A percentile compares a stretch with the other conserved stretches of the same genome.
These are phyloP conservation scores for Lepidocolaptes lacrymiger DNA, from an alignment of 2,797 vertebrate genomes.

Conservation along the genomic window DNA sequence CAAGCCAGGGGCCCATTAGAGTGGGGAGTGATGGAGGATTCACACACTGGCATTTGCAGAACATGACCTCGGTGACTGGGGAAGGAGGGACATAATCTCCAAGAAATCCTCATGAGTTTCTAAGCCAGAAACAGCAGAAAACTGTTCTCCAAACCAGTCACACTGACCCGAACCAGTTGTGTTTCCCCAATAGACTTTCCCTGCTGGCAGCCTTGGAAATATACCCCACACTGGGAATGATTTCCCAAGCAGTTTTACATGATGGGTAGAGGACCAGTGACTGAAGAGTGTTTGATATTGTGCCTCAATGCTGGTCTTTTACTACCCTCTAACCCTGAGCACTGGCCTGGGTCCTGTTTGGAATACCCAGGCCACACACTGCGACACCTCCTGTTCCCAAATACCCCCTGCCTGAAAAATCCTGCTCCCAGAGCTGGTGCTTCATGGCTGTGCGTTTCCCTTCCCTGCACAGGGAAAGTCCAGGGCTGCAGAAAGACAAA, in stretches of 20 bases:
- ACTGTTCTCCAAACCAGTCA: neutral
- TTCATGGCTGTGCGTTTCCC: neutral
- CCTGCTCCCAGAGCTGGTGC: neutral
- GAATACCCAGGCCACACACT: neutral
- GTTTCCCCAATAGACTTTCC: neutral
- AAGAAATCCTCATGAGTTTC: neutral
- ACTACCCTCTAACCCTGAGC: neutral
- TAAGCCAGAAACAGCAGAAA: neutral
- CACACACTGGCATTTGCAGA: rapidly evolving
- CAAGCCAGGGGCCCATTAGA: rapidly evolving
- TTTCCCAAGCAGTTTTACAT: neutral
- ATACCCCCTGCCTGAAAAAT: neutral
- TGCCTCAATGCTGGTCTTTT: neutral
- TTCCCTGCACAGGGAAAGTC: rapidly evolving
- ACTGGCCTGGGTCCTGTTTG: neutral
- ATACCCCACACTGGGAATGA: rapidly evolving
- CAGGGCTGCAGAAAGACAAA: neutral
- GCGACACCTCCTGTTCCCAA: neutral
- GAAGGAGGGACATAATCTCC: neutral
- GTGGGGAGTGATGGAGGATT: rapidly evolving
- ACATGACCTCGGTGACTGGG: rapidly evolving
- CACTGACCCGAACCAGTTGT: rapidly evolving
- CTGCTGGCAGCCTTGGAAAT: neutral
- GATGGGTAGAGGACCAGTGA: neutral
- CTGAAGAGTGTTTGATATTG: neutral